Base-by-base conservation (phyloP, 2,797 vertebrate species). In the Mormyrus hasselquistii region DNA sequence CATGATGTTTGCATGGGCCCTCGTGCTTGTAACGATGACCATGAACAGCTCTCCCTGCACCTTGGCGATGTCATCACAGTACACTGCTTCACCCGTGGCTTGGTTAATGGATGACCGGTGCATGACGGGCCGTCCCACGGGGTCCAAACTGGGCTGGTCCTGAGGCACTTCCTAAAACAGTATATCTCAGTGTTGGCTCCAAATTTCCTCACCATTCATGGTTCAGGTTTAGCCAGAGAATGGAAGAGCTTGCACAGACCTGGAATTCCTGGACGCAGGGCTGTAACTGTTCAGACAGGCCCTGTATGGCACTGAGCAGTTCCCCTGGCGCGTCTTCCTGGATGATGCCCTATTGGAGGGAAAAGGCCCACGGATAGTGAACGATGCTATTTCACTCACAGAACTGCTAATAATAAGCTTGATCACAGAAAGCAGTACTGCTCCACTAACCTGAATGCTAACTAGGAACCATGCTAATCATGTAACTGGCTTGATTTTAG, bases 71-170 rank as follows among this genome's bases (percentile, higher is more conserved):
- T 99, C 98, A 89, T 98, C 97, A 2, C 96, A 94, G 92, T 98
- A 99, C 10, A 97, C 65, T 0, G 98, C 97, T 92, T 99, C 97
- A 0, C 98, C 98, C 0, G 97, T 98, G 88, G 97, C 94, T 0
- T 99, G 98, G 89, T 96, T 96, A 91, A 98, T 91, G 89, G 96
- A 97, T 0, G 98, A 96, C 55, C 95, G 94, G 90, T 99, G 98
- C 96, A 97, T 96, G 90, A 97, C 2, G 10, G 97, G 97, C 88
- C 94, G 95, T 9, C 98, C 97, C 52, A 98, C 95, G 0, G 96
- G 95, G 91, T 99, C 97, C 89, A 94, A 92, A n/a, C 90, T 85
- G 41, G 93, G 90, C 89, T 98, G 97, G 85, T 25, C 73, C 16
- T 91, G 90, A 1, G 92, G 69, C 22, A 95, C 95, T n/a, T 89